A percentile compares a stretch with the other conserved stretches of the same genome.
Evolutionary conservation across 2,113 vertebrate species (phyloP).

Genomic region (Rhabdornis inornatus): DNA sequence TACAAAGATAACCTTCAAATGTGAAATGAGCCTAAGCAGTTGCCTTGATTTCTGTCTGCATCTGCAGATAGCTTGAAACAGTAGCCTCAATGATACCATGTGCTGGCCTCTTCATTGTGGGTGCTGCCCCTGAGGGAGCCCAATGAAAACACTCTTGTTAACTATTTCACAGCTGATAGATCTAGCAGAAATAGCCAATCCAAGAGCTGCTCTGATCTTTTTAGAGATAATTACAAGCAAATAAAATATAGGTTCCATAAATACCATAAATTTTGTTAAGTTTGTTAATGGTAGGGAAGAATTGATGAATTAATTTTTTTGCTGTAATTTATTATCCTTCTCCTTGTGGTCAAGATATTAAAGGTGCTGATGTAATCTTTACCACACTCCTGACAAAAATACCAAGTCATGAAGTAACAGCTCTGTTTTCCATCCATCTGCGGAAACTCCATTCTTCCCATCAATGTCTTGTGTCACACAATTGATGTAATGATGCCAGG

Average conservation of each 20-base stretch:
- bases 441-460: background rate
- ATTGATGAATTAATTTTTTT: background rate
- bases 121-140: background rate
- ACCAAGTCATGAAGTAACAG: background rate
- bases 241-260: background rate
- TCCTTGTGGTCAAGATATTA: background rate
- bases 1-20: constrained; percentile 60
- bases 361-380: background rate
- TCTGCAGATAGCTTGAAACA: constrained; percentile 42
- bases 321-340: background rate
- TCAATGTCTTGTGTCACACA: background rate
- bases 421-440: background rate
- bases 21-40: constrained; percentile 12
- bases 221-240: background rate
- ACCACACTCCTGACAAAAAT: background rate
- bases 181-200: background rate
- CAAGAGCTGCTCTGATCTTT: background rate
- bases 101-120: background rate
- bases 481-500: background rate
- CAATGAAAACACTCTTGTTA: background rate
- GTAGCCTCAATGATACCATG: background rate
- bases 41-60: constrained; percentile 4
- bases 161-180: background rate
- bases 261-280: background rate
- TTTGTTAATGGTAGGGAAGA: background rate